Conservation (phyloP, 2,888 invertebrate species). For the Acanthoscelides obtectus region DNA sequence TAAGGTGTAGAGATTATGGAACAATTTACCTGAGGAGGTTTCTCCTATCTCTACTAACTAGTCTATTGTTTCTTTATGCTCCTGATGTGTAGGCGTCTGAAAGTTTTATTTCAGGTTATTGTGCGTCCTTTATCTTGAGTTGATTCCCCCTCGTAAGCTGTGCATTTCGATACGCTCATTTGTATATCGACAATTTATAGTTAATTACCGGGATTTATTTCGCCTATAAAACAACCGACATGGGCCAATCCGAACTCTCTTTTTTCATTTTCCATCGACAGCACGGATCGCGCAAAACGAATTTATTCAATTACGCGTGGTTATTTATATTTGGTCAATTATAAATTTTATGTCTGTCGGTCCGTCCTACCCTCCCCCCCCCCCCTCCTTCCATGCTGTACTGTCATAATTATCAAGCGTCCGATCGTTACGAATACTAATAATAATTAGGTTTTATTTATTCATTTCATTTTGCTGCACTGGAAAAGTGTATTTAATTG, state of each 20-base stretch:
- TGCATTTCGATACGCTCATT: background rate
- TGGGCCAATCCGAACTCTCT: background rate
- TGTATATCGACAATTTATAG: background rate
- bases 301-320: background rate
- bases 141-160: too few relatives aligned
- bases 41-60: too few relatives aligned
- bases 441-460: slow-evolving; percentile 14
- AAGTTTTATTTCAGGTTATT: too few relatives aligned
- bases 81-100: too few relatives aligned
- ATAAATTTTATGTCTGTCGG: background rate
- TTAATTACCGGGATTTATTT: background rate
- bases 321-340: background rate
- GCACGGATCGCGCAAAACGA: background rate
- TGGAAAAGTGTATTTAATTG: slow-evolving; percentile 5
- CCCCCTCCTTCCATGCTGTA: too few relatives aligned
- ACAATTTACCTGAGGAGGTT: too few relatives aligned
- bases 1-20: too few relatives aligned
- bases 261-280: background rate
- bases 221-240: background rate
- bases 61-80: too few relatives aligned
- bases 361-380: too few relatives aligned
- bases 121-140: too few relatives aligned
- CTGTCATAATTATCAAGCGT: background rate
- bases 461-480: slow-evolving; percentile 11
- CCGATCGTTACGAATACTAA: slow-evolving; percentile 8